phyloP scores from a whole-genome alignment of 2,888 invertebrate genomes.

The Cerastoderma edule region DNA sequence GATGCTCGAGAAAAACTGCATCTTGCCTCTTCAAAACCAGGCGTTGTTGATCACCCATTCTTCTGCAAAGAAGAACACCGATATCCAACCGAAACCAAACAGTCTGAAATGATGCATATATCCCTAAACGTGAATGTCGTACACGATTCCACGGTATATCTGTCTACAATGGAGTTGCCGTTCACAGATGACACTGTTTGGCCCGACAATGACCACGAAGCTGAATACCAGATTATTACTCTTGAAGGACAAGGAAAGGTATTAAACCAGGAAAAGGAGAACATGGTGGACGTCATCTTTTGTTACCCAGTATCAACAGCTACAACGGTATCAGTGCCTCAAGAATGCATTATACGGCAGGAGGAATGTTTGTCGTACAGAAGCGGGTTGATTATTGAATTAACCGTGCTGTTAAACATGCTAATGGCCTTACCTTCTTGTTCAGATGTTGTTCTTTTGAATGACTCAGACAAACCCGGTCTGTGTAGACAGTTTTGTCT shows the following conservation, averaged over 20 bases:
- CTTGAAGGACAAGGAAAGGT: slow-evolving; percentile 3
- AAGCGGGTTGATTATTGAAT: not conserved
- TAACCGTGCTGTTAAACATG: not conserved
- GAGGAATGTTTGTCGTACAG: not conserved
- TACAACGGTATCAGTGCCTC: not conserved
- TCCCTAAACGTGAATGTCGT: not conserved
- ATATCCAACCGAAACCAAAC: too few species aligned
- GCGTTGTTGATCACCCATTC: not conserved
- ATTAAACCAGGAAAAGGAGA: not conserved
- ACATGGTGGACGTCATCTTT: not conserved
- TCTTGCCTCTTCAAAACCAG: not conserved
- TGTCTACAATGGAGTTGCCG: not conserved
- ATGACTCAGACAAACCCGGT: too few species aligned
- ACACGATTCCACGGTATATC: not conserved
- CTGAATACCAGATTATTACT: not conserved
- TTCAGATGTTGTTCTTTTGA: too few species aligned
- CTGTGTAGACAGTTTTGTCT: too few species aligned
- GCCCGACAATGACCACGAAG: not conserved
- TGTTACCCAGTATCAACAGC: not conserved
- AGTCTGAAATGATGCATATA: too few species aligned
- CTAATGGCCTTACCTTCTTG: not conserved
- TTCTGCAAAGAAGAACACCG: too few species aligned
- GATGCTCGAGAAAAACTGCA: not conserved
- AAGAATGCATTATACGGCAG: not conserved
- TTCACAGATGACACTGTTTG: not conserved